Evolutionary conservation across 2,797 vertebrate species (phyloP).

Genomic region (Adelosebastes latens): DNA sequence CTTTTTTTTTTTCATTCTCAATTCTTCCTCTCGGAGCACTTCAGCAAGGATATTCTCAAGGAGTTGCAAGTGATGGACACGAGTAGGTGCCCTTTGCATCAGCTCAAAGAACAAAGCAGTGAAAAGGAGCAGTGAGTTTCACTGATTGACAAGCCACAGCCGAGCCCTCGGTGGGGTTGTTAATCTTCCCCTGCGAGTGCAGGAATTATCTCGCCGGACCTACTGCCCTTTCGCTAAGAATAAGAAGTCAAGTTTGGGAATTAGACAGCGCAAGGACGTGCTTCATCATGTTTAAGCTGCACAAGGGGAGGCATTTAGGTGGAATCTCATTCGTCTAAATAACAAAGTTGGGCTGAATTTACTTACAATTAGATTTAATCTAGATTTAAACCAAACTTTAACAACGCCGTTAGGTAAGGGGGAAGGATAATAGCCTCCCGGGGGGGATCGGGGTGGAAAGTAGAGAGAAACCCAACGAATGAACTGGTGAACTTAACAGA

Average conservation of each 20-base stretch:
- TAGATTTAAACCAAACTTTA: neutral
- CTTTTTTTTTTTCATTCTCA: neutral
- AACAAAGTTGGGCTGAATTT: constrained; percentile 17
- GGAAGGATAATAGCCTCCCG: neutral
- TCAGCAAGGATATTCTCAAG: constrained; percentile 30
- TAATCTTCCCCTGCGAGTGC: constrained; percentile 60
- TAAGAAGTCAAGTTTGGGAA: constrained; percentile 54
- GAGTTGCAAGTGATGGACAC: constrained; percentile 42
- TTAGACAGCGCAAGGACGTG: constrained; percentile 33
- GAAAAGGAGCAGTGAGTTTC: constrained; percentile 35
- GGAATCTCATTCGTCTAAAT: constrained; percentile 7
- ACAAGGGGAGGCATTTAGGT: constrained; percentile 6
- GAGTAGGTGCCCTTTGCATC: constrained; percentile 52
- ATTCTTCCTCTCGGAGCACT: neutral
- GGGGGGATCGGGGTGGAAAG: neutral
- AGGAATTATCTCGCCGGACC: constrained; percentile 57
- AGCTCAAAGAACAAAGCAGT: constrained; percentile 60
- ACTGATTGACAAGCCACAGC: constrained; percentile 64
- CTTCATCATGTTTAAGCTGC: constrained; percentile 22
- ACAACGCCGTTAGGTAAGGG: neutral
- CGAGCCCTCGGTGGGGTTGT: constrained; percentile 35
- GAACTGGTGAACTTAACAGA: neutral
- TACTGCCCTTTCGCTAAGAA: constrained; percentile 51
- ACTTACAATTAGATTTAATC: neutral
- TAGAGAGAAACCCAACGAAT: neutral